These are phyloP conservation scores for Nysson spinosus DNA, from an alignment of 2,888 invertebrate genomes.

Conservation along the genomic window DNA sequence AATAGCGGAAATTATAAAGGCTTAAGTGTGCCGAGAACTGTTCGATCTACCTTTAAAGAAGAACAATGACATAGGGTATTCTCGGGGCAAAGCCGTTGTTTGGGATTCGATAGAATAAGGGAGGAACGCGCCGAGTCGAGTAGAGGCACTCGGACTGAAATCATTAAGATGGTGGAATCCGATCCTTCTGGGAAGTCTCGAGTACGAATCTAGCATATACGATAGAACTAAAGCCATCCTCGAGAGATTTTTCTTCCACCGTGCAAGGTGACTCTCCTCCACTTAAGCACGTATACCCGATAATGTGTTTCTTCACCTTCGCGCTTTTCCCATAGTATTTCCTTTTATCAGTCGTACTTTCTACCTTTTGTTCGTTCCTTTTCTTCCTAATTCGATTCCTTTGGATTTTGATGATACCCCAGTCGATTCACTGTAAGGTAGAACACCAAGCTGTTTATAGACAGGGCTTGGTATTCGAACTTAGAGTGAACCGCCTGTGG, in stretches of 20 bases:
- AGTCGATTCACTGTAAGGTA: slow-evolving; percentile 96
- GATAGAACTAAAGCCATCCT: slow-evolving; percentile 8
- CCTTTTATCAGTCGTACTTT: slow-evolving; percentile 19
- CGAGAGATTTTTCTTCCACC: slow-evolving; percentile 36
- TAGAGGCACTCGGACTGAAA: too few relatives aligned
- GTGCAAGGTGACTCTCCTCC: slow-evolving; percentile 38
- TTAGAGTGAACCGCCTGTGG: slow-evolving; percentile 89
- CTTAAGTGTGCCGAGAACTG: too few relatives aligned
- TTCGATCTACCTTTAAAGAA: too few relatives aligned
- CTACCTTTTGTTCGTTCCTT: neutral
- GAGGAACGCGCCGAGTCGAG: too few relatives aligned
- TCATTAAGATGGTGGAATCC: slow-evolving; percentile 37
- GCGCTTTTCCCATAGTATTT: neutral
- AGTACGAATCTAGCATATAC: slow-evolving; percentile 12
- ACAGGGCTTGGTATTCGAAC: slow-evolving; percentile 93
- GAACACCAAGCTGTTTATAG: slow-evolving; percentile 92
- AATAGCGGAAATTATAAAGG: too few relatives aligned
- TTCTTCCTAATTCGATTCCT: slow-evolving; percentile 6
- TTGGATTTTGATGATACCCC: slow-evolving; percentile 63
- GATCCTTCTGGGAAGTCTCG: slow-evolving; percentile 22
- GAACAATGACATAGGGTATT: neutral
- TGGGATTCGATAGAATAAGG: neutral
- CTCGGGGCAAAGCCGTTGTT: neutral
- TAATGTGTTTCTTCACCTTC: slow-evolving; percentile 45
- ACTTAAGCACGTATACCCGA: slow-evolving; percentile 62